Percentiles rank a stretch among this genome's conserved stretches.
Conservation (phyloP, 2,797 vertebrate species). For the Lutjanus argentimaculatus region DNA sequence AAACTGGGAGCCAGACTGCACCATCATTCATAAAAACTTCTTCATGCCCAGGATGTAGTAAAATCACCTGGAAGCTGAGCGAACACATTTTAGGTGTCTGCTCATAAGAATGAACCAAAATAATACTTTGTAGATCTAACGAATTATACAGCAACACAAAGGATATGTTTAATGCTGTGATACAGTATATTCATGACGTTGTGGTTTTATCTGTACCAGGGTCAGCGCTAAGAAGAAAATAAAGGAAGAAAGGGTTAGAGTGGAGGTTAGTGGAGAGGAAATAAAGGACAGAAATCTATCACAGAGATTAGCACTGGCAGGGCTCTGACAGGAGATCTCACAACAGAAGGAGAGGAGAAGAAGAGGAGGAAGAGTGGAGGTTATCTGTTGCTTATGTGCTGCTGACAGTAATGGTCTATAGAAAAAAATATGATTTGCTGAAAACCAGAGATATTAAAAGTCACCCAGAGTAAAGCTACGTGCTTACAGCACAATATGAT, state of each 20-base stretch:
- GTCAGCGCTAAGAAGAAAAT: not conserved
- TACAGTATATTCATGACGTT: not conserved
- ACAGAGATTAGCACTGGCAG: conserved; percentile 62
- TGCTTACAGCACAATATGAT: too few relatives aligned
- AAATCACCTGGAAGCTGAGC: not conserved
- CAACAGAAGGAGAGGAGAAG: conserved; percentile 39
- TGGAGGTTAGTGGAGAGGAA: conserved; percentile 8
- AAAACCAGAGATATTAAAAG: not conserved
- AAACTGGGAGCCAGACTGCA: not conserved
- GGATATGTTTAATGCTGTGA: not conserved
- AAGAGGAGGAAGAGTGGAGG: conserved; percentile 19
- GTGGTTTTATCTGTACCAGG: not conserved
- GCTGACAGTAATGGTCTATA: conserved; percentile 28
- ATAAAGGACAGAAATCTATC: conserved; percentile 49
- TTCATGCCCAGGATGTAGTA: too few relatives aligned
- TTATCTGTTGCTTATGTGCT: conserved; percentile 22
- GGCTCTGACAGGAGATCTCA: conserved; percentile 67
- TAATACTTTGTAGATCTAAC: not conserved
- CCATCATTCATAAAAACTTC: conserved; percentile 1
- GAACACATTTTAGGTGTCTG: not conserved
- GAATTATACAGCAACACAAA: not conserved
- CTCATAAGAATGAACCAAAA: not conserved
- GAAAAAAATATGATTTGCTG: conserved; percentile 3
- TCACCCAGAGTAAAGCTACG: not conserved
- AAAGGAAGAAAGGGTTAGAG: conserved; percentile 2